Percentiles rank a stretch among this genome's conserved stretches.
phyloP scores from a whole-genome alignment of 1,140 invertebrate genomes.

The Calosoma granatense region DNA sequence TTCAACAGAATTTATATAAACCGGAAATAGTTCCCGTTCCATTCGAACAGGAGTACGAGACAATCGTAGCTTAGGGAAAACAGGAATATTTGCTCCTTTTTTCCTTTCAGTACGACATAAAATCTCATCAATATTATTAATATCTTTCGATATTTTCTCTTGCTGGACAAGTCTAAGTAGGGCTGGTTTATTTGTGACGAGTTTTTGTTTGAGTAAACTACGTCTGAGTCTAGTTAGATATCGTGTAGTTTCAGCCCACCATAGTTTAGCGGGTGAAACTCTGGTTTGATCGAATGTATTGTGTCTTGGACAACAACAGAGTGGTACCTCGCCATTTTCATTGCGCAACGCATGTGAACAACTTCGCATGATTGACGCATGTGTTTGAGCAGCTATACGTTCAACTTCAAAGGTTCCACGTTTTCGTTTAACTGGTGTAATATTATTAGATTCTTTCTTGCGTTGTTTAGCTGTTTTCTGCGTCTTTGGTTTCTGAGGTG shows the following conservation, averaged over 20 bases:
- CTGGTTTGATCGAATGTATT: constrained; percentile 9
- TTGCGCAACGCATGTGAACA: background rate
- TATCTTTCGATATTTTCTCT: constrained; percentile 11
- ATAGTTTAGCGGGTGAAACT: constrained; percentile 16
- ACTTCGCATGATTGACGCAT: constrained; percentile 33
- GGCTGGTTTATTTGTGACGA: constrained; percentile 16
- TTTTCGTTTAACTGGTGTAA: constrained; percentile 19
- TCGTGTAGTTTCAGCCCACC: constrained; percentile 30
- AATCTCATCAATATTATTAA: constrained; percentile 27
- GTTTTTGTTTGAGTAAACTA: constrained; percentile 26
- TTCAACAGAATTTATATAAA: background rate
- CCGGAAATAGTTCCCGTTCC: background rate
- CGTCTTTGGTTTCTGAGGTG: constrained; percentile 23
- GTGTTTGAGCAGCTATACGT: constrained; percentile 40
- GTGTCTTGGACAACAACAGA: constrained; percentile 11
- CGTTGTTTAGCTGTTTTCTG: constrained; percentile 21
- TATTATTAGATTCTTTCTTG: constrained; percentile 17
- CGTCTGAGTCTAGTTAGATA: constrained; percentile 22
- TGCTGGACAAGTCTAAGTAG: background rate
- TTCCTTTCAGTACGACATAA: constrained; percentile 17
- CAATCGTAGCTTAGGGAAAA: constrained; percentile 29
- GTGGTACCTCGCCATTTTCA: constrained; percentile 14
- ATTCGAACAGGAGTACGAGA: constrained; percentile 15
- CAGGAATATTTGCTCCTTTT: constrained; percentile 21
- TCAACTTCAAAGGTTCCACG: constrained; percentile 29